These are phyloP conservation scores for Lagorchestes hirsutus DNA, from an alignment of 2,797 vertebrate genomes.

Conservation along the genomic window DNA sequence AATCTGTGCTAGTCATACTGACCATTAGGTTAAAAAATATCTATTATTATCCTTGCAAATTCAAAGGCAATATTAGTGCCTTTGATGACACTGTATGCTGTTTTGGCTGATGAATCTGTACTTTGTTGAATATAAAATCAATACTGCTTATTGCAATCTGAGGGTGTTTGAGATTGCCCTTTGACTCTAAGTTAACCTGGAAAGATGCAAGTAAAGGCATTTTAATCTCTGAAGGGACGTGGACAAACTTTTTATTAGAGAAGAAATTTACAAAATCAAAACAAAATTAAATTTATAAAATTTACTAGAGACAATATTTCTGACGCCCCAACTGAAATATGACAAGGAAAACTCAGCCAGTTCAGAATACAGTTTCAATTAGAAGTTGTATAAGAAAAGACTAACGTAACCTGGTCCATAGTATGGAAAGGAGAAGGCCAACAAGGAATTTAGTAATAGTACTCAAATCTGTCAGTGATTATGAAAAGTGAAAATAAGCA, in stretches of 20 bases:
- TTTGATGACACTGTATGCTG: background rate
- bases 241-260: background rate
- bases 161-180: background rate
- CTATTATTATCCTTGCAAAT: background rate
- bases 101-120: background rate
- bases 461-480: background rate
- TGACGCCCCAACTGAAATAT: background rate
- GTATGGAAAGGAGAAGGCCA: background rate
- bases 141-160: background rate
- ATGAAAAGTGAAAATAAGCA: constrained; percentile 10
- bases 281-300: background rate
- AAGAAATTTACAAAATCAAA: background rate
- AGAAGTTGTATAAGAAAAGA: background rate
- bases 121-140: background rate
- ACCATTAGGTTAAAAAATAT: background rate
- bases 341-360: background rate
- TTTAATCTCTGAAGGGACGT: background rate
- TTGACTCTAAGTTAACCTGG: background rate
- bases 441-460: background rate
- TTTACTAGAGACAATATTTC: background rate
- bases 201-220: background rate
- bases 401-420: background rate
- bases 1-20: background rate
- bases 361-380: background rate
- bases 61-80: background rate